A percentile compares a stretch with the other conserved stretches of the same genome.
phyloP scores from a whole-genome alignment of 2,797 vertebrate genomes.

The Staurois parvus region DNA sequence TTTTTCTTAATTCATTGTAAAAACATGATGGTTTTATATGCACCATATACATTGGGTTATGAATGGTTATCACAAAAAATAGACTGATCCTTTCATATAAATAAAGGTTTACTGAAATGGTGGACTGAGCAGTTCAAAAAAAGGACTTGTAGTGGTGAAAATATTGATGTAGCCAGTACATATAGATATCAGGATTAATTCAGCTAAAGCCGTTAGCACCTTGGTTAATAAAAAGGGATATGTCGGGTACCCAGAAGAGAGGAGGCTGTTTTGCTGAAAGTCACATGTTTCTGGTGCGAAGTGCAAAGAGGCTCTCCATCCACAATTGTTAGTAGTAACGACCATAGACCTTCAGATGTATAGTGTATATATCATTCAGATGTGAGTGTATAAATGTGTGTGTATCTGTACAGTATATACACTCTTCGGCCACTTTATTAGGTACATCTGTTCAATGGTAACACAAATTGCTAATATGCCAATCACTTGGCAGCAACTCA shows the following conservation, averaged over 20 bases:
- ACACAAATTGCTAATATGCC: too few species aligned
- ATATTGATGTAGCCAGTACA: conserved; percentile 95
- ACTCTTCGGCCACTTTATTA: too few species aligned
- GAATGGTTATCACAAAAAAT: conserved; percentile 77
- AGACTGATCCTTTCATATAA: conserved; percentile 82
- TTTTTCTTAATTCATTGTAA: conserved; percentile 63
- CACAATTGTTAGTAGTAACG: background rate
- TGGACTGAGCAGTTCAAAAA: conserved; percentile 76
- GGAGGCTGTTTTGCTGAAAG: background rate
- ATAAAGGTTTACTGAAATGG: conserved; percentile 85
- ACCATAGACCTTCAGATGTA: too few species aligned
- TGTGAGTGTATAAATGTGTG: too few species aligned
- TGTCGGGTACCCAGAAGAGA: background rate
- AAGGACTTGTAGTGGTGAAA: conserved; percentile 83
- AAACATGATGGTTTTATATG: conserved; percentile 74
- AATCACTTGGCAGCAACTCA: too few species aligned
- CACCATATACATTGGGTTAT: conserved; percentile 79
- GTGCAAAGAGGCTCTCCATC: background rate
- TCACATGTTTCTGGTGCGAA: background rate
- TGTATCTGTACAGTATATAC: too few species aligned
- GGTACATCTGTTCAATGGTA: too few species aligned
- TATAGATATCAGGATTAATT: conserved; percentile 76
- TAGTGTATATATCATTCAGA: too few species aligned
- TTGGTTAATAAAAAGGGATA: conserved; percentile 67
- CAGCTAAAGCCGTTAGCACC: conserved; percentile 78